A percentile compares a stretch with the other conserved stretches of the same genome.
Conservation (phyloP, 2,113 vertebrate genomes). For the Myocastor coypus region DNA sequence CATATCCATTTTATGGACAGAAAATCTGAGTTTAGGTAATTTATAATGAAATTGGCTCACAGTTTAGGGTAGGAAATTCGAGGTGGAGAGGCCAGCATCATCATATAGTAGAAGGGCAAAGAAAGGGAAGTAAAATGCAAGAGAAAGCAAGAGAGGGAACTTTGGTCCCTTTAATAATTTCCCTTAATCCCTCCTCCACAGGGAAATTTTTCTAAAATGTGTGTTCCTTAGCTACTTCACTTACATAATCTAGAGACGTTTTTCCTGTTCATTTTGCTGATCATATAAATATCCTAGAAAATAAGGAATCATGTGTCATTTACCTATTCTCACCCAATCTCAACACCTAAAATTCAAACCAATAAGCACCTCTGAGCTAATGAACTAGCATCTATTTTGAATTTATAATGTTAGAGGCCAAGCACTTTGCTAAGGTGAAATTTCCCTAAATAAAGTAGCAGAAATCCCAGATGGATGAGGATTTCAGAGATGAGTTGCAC, state of each 20-base stretch:
- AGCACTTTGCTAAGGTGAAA: not conserved
- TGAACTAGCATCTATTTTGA: not conserved
- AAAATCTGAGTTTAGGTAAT: not conserved
- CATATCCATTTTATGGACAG: not conserved
- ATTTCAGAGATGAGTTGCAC: not conserved
- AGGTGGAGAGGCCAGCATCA: too few species aligned
- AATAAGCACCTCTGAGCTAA: not conserved
- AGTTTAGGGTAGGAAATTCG: not conserved
- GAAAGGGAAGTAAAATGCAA: not conserved
- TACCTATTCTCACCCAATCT: not conserved
- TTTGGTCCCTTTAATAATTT: not conserved
- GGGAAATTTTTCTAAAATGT: constrained; percentile 6
- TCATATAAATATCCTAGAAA: not conserved
- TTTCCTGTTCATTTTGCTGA: not conserved
- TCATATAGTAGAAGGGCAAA: not conserved
- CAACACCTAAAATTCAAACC: not conserved
- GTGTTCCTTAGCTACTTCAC: not conserved
- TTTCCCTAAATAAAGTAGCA: not conserved
- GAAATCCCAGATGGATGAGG: not conserved
- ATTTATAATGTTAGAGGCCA: not conserved
- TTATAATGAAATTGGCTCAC: not conserved
- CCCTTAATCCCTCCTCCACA: not conserved
- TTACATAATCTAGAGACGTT: not conserved
- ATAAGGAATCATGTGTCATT: not conserved
- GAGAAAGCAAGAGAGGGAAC: not conserved